phyloP scores from a whole-genome alignment of 92 coral and sea anemone genomes.

The Zoanthus solanderi region DNA sequence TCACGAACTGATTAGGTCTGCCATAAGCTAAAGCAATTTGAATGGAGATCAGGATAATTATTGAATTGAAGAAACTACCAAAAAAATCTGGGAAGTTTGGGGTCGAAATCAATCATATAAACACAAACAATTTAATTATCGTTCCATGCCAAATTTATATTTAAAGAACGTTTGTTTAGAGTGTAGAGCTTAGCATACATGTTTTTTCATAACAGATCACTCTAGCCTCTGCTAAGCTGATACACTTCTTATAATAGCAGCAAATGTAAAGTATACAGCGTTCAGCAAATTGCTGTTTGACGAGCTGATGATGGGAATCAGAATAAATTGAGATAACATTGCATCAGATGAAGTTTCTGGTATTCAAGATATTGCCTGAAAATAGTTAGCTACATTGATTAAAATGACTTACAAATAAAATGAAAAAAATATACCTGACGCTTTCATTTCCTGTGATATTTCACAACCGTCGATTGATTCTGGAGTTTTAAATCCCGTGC shows the following conservation, averaged over 20 bases:
- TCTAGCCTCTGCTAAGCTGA: neutral
- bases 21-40: neutral
- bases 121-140: neutral
- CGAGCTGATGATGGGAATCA: slow-evolving; percentile 2
- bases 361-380: neutral
- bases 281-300: neutral
- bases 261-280: neutral
- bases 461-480: slow-evolving; percentile 14
- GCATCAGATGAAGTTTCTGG: neutral
- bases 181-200: too few species aligned
- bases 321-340: neutral
- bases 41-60: neutral
- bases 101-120: neutral
- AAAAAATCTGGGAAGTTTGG: neutral
- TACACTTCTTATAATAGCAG: neutral
- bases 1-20: neutral
- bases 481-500: neutral
- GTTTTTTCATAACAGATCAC: too few species aligned
- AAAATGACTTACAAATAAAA: too few species aligned
- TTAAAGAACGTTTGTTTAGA: neutral
- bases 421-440: slow-evolving; percentile 17
- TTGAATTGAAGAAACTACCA: neutral
- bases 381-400: neutral
- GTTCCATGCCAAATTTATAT: neutral
- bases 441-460: slow-evolving; percentile 23